Evolutionary conservation across 2,113 vertebrate genomes (phyloP).

Genomic region (Spea bombifrons): DNA sequence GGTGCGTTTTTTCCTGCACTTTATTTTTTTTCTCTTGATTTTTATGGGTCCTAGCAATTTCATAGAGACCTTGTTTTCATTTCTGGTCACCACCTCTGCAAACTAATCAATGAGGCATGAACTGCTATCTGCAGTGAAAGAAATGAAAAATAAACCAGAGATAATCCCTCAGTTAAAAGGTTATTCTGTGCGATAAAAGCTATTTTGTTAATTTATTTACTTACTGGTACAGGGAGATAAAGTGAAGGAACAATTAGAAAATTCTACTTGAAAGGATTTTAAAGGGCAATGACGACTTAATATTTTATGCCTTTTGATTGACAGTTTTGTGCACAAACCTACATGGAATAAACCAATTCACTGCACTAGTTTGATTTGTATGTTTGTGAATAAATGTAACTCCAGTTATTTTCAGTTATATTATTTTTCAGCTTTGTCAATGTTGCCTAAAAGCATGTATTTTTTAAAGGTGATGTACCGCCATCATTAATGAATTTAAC

Average conservation of each 20-base stretch:
- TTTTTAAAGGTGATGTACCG: no score
- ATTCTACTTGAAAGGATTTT: constrained; percentile 97
- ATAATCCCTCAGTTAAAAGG: constrained; percentile 99
- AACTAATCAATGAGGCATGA: constrained; percentile 99
- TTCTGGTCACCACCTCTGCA: constrained; percentile 93
- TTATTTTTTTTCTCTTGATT: constrained; percentile 41
- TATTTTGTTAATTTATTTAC: constrained; percentile 99
- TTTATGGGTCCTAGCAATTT: constrained; percentile 75
- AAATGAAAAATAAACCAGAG: constrained; percentile 99
- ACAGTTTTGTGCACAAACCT: constrained; percentile 64
- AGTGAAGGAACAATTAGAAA: constrained; percentile 99
- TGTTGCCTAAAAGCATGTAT: no score
- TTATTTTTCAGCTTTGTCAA: no score
- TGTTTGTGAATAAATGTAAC: no score
- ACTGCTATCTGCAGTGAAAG: constrained; percentile 91
- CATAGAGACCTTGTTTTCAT: constrained; percentile 91
- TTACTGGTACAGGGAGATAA: constrained; percentile 98
- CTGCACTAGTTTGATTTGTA: not conserved
- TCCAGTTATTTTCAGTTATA: no score
- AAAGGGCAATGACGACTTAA: constrained; percentile 99
- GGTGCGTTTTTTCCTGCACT: constrained; percentile 33
- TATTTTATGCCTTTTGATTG: constrained; percentile 95
- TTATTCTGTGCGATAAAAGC: constrained; percentile 99
- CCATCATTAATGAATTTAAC: no score
- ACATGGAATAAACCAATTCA: constrained; percentile 16